Evolutionary conservation across 1,140 invertebrate species (phyloP), one percentile per base, ranked within the genome.

Genomic region (Arctopsyche grandis): DNA sequence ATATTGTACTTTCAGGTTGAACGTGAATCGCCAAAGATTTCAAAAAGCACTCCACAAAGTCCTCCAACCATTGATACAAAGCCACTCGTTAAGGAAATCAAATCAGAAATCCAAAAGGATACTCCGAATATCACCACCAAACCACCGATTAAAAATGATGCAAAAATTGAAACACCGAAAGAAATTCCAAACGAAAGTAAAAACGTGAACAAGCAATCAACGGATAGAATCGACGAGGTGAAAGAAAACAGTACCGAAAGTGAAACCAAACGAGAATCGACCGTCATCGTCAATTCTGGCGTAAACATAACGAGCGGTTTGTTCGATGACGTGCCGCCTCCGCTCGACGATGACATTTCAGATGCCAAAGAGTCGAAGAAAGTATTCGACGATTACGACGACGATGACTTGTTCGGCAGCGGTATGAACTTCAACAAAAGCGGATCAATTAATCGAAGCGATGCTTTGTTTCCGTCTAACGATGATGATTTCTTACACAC

Each of bases 391-490:
- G 77, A 80, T 52, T 73, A 78, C 43, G 79, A 80, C 14, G 77
- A 82, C 26, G 60, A 76, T 58, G 81, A 82, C 77, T 63, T 82
- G 24, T 82, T 82, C 46, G 24, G 77, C 70, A 7, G 75, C 44
- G 79, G 80, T 87, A 16, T 86, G 87, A 83, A 78, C 69, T 52
- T 29, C 29, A 77, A 87, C 73, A 86, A 87, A 80, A 83, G 86
- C 81, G 56, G 86, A 56, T 87, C 87, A 77, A 86, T 87, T 82
- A 86, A 87, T 82, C 84, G 86, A 12, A 86, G 21, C 21, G 43
- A 48, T 48, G 38, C 43, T 7, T 73, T 48, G 44, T 22, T 43
- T 73, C 29, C 38, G 29, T 10, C 38, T 0, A 29, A 22, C n/a
- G 12, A 74, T 73, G 16, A 46, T 56, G 71, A 52, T 74, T 56